phyloP scores from a whole-genome alignment of 2,888 invertebrate species.

The Andrena haemorrhoa region DNA sequence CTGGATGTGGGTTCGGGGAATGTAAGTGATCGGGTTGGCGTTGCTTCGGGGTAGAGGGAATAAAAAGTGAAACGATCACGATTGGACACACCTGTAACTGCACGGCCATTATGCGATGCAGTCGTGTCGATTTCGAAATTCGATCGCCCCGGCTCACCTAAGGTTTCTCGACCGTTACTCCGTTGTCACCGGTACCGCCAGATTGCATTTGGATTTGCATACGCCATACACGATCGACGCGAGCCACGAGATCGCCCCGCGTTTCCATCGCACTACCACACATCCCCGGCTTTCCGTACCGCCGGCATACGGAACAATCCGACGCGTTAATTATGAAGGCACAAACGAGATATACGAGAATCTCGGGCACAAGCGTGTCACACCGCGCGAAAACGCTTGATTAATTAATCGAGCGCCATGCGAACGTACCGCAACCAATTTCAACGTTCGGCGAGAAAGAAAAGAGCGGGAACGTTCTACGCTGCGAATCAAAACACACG shows the following conservation, averaged over 20 bases:
- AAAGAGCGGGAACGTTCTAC: background rate
- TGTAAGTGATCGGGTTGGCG: background rate
- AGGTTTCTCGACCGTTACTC: slow-evolving; percentile 75
- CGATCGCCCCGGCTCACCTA: slow-evolving; percentile 76
- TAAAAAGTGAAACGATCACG: slow-evolving; percentile 42
- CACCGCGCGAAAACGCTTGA: slow-evolving; percentile 58
- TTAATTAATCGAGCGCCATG: slow-evolving; percentile 60
- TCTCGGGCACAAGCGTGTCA: slow-evolving; percentile 59
- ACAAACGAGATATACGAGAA: slow-evolving; percentile 62
- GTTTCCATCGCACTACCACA: slow-evolving; percentile 31
- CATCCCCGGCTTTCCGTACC: slow-evolving; percentile 21
- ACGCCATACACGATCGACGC: slow-evolving; percentile 39
- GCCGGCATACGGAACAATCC: slow-evolving; percentile 37
- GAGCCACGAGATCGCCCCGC: slow-evolving; percentile 46
- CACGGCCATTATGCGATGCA: slow-evolving; percentile 77
- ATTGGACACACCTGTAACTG: slow-evolving; percentile 73
- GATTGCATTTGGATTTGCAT: slow-evolving; percentile 64
- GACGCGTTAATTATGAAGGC: slow-evolving; percentile 63
- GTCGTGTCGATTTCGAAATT: slow-evolving; percentile 77
- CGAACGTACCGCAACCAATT: slow-evolving; percentile 41
- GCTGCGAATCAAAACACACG: slow-evolving; percentile 46
- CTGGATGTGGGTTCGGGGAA: slow-evolving; percentile 5
- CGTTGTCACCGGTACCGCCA: slow-evolving; percentile 58
- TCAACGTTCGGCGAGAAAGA: slow-evolving; percentile 23
- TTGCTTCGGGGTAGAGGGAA: background rate